Base-by-base conservation (phyloP, 2,113 vertebrate genomes). In the Onychorhynchus coronatus region DNA sequence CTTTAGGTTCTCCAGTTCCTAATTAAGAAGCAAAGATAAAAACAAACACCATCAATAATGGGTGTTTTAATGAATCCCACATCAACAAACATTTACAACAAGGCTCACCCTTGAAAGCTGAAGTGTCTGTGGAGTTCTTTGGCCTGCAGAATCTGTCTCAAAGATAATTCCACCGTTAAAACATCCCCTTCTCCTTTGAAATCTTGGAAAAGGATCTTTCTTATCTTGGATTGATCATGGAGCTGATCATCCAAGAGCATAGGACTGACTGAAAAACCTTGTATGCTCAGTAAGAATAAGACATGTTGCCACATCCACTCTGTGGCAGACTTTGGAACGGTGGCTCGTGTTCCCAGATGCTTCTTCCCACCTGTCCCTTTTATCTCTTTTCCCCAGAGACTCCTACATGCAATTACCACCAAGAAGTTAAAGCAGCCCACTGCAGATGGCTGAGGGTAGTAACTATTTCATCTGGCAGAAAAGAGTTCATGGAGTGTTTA, bases 1-100 rank as follows among this genome's bases (percentile, higher is more conserved):
- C 71, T 97, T 99, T 82, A 98, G 93, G 79, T 92, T 97, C 91
- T 99, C 99, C 85, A 99, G 72, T 96, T 99, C 99, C 99, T 99
- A 42, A 50, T 66, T 6, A 72, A 61, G 79, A 89, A 89, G 95
- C 27, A 75, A 84, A 95, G 52, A 52, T 31, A 76, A 91, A 50
- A 82, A 1, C 20, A 52, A 70, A 81, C 20, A 55, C 52, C 10
- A 72, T 70, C 37, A 91, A 52, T 41, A 42, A 23, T 0, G 11
- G 30, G 27, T 74, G 49, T 52, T 77, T 85, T 71, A 61, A n/a
- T 59, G 12, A 71, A n/a, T 67, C 5, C 42, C 44, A 25, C n/a
- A 44, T 4, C 53, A 46, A 75, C 56, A 37, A 12, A 41, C 3
- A 21, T 27, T 68, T 80, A 53, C 33, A 46, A 49, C 28, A 81